phyloP scores from a whole-genome alignment of 2,888 invertebrate genomes.

The Callinectes sapidus region DNA sequence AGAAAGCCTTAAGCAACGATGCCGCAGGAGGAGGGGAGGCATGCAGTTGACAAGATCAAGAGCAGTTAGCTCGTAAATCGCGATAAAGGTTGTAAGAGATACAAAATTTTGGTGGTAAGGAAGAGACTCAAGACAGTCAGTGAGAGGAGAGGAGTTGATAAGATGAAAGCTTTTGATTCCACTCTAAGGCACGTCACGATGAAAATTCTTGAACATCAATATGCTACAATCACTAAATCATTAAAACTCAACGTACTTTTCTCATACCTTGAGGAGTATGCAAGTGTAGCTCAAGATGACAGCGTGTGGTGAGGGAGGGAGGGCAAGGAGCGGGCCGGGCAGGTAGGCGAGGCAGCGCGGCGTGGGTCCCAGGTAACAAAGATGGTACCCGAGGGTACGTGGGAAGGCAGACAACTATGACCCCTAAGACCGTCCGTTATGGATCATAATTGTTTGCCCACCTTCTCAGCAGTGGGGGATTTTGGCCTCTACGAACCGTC shows the following conservation, averaged over 20 bases:
- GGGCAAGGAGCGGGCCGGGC: background rate
- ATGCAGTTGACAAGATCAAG: no score
- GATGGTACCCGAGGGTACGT: slow-evolving; percentile 15
- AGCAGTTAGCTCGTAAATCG: no score
- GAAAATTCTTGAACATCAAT: no score
- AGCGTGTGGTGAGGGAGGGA: background rate
- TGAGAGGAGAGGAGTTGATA: no score
- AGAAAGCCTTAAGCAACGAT: no score
- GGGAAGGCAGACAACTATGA: slow-evolving; percentile 21
- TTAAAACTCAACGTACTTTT: background rate
- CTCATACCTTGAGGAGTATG: background rate
- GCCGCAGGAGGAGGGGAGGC: no score
- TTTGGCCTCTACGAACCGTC: slow-evolving; percentile 37
- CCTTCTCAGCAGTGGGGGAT: background rate
- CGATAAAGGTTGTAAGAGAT: no score
- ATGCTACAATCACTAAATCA: background rate
- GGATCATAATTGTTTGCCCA: slow-evolving; percentile 7
- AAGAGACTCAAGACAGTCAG: no score
- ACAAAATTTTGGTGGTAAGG: no score
- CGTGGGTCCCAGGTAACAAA: slow-evolving; percentile 38
- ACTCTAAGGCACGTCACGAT: no score
- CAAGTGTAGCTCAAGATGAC: background rate
- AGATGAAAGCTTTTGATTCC: no score
- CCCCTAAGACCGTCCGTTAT: slow-evolving; percentile 9
- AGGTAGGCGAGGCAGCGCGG: background rate